These are phyloP conservation scores for Lochmaea capreae DNA, from an alignment of 2,888 invertebrate species.

Conservation along the genomic window DNA sequence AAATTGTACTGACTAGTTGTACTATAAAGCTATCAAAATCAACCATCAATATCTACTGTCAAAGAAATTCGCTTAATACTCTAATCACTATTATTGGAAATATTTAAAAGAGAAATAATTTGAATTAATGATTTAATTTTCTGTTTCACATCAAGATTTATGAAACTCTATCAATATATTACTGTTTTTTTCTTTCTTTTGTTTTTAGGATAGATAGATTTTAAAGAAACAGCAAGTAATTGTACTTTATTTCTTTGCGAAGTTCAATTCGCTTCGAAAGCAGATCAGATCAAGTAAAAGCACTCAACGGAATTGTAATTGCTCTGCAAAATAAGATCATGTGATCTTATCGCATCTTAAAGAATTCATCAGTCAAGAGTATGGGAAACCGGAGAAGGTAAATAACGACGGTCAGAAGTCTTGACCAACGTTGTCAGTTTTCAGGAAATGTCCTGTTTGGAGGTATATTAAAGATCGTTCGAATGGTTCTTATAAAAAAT, in stretches of 20 bases:
- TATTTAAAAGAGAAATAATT: too few relatives aligned
- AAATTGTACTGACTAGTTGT: too few relatives aligned
- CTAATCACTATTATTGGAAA: too few relatives aligned
- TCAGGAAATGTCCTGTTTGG: background rate
- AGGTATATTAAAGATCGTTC: too few relatives aligned
- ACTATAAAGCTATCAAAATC: too few relatives aligned
- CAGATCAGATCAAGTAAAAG: slow-evolving; percentile 10
- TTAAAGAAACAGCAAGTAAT: background rate
- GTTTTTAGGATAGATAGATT: background rate
- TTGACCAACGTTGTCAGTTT: background rate
- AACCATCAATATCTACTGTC: too few relatives aligned
- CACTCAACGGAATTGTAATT: slow-evolving; percentile 9
- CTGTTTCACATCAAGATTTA: too few relatives aligned
- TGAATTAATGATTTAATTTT: too few relatives aligned
- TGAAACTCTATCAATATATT: too few relatives aligned
- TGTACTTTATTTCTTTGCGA: background rate
- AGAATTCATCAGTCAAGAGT: slow-evolving; percentile 29
- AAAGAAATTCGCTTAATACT: too few relatives aligned
- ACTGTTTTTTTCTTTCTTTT: too few relatives aligned
- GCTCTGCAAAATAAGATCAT: slow-evolving; percentile 1
- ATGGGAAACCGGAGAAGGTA: background rate
- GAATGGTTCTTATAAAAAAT: too few relatives aligned
- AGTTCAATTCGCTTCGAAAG: background rate
- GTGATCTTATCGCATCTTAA: background rate
- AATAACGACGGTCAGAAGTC: background rate